Conservation (phyloP, 2,888 invertebrate genomes). For the Tenodera sinensis region DNA sequence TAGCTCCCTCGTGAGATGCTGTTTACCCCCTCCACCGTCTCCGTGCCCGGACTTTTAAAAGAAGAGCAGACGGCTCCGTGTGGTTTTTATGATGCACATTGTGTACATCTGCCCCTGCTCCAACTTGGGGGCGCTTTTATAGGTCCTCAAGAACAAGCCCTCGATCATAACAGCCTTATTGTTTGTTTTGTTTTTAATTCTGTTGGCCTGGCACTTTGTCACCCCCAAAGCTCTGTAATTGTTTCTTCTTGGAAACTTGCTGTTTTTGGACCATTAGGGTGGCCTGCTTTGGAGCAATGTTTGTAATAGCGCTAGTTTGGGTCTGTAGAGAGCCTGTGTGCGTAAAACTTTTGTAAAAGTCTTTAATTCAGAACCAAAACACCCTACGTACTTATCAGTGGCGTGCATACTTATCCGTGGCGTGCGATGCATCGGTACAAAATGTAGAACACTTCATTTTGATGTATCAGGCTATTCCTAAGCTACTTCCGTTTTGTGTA, state of each 20-base stretch:
- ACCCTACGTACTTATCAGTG: not conserved
- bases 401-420: not conserved
- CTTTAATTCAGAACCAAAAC: not conserved
- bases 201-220: not conserved
- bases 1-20: not conserved
- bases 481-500: no score
- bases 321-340: not conserved
- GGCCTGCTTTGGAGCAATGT: not conserved
- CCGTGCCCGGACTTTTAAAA: not conserved
- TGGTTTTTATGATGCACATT: constrained; percentile 4
- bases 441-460: no score
- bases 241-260: not conserved
- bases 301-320: not conserved
- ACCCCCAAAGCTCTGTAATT: not conserved
- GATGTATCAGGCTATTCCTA: no score
- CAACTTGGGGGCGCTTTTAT: not conserved
- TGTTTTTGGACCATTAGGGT: not conserved
- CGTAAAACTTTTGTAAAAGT: not conserved
- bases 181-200: not conserved
- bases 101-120: not conserved
- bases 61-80: not conserved
- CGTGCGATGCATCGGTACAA: no score
- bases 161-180: not conserved
- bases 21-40: not conserved
- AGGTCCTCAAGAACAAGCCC: not conserved